phyloP scores from a whole-genome alignment of 2,888 invertebrate genomes.

The Perizoma affinitatum region DNA sequence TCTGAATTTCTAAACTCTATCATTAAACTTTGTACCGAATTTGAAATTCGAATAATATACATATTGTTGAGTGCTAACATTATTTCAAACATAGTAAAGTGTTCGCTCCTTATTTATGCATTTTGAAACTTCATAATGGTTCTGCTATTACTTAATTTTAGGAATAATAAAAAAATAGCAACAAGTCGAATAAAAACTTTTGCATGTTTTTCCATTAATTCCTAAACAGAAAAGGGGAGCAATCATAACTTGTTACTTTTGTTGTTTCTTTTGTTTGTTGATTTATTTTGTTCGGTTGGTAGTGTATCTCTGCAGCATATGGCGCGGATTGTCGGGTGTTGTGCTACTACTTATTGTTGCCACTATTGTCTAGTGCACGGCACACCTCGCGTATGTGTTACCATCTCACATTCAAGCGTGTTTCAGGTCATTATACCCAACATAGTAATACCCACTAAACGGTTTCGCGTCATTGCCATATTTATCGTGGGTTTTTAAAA shows the following conservation, averaged over 20 bases:
- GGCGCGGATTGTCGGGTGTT: constrained; percentile 11
- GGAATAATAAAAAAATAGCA: neutral
- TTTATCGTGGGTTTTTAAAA: constrained; percentile 28
- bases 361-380: constrained; percentile 25
- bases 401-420: constrained; percentile 25
- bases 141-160: too few species aligned
- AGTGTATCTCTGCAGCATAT: constrained; percentile 22
- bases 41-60: too few species aligned
- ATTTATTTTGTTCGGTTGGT: constrained; percentile 36
- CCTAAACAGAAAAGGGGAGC: constrained; percentile 28
- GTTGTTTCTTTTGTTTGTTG: constrained; percentile 40
- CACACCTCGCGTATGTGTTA: constrained; percentile 23
- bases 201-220: constrained; percentile 29
- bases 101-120: too few species aligned
- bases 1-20: too few species aligned
- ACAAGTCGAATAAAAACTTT: constrained; percentile 29
- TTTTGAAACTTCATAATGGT: too few species aligned
- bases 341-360: constrained; percentile 16
- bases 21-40: too few species aligned
- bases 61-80: too few species aligned
- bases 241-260: constrained; percentile 31
- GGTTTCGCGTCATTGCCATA: constrained; percentile 18
- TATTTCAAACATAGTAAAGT: too few species aligned
- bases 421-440: constrained; percentile 22
- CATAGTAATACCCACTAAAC: constrained; percentile 22